Evolutionary conservation across 1,140 invertebrate species (phyloP), one percentile per base, ranked within the genome.

Genomic region (Drosophila melanica): DNA sequence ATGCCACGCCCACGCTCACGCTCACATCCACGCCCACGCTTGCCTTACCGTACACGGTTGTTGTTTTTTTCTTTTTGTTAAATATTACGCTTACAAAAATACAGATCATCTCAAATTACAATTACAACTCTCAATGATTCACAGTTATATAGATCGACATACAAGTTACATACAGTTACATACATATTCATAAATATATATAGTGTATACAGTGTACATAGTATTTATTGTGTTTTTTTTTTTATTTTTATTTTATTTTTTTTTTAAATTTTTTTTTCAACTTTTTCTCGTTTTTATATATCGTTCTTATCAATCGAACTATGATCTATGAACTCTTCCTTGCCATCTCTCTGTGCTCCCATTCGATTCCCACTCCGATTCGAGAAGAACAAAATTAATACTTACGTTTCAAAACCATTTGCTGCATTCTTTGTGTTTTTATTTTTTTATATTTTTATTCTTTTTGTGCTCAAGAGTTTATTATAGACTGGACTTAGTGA

Each of bases 21-120:
- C 20, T 20, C 20, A n/a, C n/a, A n/a, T 23, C 23, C 23, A 23
- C 23, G 23, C 23, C 23, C 23, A 23, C 23, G 47, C 48, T 67
- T 39, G 55, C 74, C 72, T 59, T 68, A 73, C 23, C 59, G 45
- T 64, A 59, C 73, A 62, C n/a, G 39, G 41, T n/a, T n/a, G n/a
- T n/a, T n/a, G n/a, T n/a, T n/a, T n/a, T n/a, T n/a, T n/a, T n/a
- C n/a, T n/a, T 51, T 79, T 45, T 60, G 39, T 75, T 87, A 75
- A 79, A 86, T 86, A 87, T 81, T 87, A 87, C 62, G 84, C 82
- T 87, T 87, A 87, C 82, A 87, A 87, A 87, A 87, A 87, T 87
- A 87, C 82, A 87, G 82, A 87, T 87, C 82, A 87, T 87, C 82
- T 87, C 75, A 89, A 79, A 86, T 82, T 70, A 73, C 70, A 68